Evolutionary conservation across 2,113 vertebrate species (phyloP).

Genomic region (Callopanchax toddi): DNA sequence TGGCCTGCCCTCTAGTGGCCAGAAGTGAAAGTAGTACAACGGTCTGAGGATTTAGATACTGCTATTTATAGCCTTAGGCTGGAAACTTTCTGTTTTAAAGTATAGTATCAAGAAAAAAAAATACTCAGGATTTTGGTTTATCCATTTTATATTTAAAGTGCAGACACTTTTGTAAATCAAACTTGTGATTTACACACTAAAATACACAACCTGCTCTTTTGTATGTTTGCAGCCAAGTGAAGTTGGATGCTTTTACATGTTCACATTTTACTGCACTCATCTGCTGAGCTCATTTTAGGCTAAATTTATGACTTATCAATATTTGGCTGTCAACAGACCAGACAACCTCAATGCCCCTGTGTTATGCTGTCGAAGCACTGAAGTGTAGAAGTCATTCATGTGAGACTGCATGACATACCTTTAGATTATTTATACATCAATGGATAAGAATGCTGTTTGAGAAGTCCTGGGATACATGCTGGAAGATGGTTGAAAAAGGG

Average conservation of each 20-base stretch:
- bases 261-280: conserved; percentile 9
- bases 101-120: too few species aligned
- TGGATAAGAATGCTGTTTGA: conserved; percentile 12
- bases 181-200: neutral
- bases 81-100: neutral
- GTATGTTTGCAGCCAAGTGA: neutral
- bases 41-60: neutral
- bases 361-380: conserved; percentile 33
- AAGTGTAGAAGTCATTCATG: conserved; percentile 38
- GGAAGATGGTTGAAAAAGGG: conserved; percentile 10
- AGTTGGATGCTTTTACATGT: conserved; percentile 1
- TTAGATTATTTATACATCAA: conserved; percentile 29
- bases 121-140: too few species aligned
- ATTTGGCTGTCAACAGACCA: conserved; percentile 34
- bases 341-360: conserved; percentile 19
- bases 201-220: neutral
- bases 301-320: conserved; percentile 46
- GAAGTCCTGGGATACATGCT: conserved; percentile 25
- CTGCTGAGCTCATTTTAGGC: conserved; percentile 18
- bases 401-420: conserved; percentile 23
- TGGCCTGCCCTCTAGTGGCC: conserved; percentile 57
- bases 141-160: too few species aligned
- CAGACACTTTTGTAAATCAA: neutral
- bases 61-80: neutral
- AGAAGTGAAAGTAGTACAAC: conserved; percentile 1